These are phyloP conservation scores for Xanthostigma xanthostigma DNA, from an alignment of 2,888 invertebrate genomes.

Conservation along the genomic window DNA sequence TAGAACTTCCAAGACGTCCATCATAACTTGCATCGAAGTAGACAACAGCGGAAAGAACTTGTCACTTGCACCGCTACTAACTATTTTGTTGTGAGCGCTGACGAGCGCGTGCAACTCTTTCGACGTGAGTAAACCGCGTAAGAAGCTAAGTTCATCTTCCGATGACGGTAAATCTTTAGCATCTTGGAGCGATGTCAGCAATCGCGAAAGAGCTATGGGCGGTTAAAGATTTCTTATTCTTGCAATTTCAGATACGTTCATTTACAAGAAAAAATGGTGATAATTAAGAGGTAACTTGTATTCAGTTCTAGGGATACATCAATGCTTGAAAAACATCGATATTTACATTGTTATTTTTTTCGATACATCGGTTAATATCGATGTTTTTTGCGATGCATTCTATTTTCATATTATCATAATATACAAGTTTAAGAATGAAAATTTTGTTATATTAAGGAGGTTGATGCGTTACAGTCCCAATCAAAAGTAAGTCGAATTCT, in stretches of 20 bases:
- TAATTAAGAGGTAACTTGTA: background rate
- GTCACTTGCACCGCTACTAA: slow-evolving; percentile 70
- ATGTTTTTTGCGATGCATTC: no score
- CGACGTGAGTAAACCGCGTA: slow-evolving; percentile 69
- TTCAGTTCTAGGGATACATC: no score
- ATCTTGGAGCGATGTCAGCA: slow-evolving; percentile 70
- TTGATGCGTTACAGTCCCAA: no score
- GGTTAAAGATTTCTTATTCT: background rate
- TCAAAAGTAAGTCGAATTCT: no score
- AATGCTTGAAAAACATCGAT: no score
- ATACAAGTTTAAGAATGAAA: no score
- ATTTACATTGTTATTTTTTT: no score
- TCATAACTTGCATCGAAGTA: slow-evolving; percentile 61
- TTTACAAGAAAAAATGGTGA: background rate
- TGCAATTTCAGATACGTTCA: background rate
- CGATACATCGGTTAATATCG: no score
- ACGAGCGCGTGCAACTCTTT: slow-evolving; percentile 81
- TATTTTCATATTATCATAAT: no score
- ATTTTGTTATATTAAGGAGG: no score
- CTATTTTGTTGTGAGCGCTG: slow-evolving; percentile 80
- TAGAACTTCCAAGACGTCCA: slow-evolving; percentile 68
- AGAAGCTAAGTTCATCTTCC: slow-evolving; percentile 75
- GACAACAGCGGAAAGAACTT: slow-evolving; percentile 72
- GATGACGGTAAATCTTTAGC: slow-evolving; percentile 52
- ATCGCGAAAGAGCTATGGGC: slow-evolving; percentile 54